Evolutionary conservation across 2,888 invertebrate species (phyloP).

Genomic region (Eucera pruinosa): DNA sequence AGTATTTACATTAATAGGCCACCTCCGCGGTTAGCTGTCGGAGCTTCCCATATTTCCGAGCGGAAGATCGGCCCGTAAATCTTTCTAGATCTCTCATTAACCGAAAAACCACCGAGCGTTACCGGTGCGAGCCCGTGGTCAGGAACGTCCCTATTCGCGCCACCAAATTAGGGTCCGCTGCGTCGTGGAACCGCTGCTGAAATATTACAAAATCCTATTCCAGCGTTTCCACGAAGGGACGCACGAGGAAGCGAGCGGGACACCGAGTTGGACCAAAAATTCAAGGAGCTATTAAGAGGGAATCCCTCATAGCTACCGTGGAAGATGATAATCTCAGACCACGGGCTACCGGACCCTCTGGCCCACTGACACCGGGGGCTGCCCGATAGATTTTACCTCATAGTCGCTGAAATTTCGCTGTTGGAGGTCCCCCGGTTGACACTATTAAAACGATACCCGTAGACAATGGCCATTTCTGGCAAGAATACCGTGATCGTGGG

Average conservation of each 20-base stretch:
- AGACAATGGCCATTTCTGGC: conserved; percentile 74
- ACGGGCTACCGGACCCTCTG: conserved; percentile 41
- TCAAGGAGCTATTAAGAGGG: conserved; percentile 72
- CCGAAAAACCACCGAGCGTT: conserved; percentile 41
- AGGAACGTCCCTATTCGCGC: conserved; percentile 63
- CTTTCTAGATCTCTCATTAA: conserved; percentile 59
- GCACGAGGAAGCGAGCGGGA: conserved; percentile 42
- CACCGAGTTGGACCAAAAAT: conserved; percentile 60
- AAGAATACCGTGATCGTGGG: conserved; percentile 77
- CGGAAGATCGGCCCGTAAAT: conserved; percentile 44
- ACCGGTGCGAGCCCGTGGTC: conserved; percentile 4
- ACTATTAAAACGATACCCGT: conserved; percentile 71
- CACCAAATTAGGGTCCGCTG: conserved; percentile 58
- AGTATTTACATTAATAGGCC: conserved; percentile 25
- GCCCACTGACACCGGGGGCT: conserved; percentile 41
- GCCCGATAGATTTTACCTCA: conserved; percentile 63
- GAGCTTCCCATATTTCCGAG: conserved; percentile 58
- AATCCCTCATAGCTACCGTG: conserved; percentile 76
- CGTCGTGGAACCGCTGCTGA: conserved; percentile 38
- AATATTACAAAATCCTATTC: conserved; percentile 61
- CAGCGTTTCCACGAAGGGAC: conserved; percentile 64
- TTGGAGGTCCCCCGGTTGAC: conserved; percentile 80
- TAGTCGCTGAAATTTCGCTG: conserved; percentile 77
- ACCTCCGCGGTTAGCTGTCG: conserved; percentile 42
- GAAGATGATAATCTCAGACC: conserved; percentile 72